Evolutionary conservation across 2,888 invertebrate species (phyloP).

Genomic region (Didymodactylos carnosus): DNA sequence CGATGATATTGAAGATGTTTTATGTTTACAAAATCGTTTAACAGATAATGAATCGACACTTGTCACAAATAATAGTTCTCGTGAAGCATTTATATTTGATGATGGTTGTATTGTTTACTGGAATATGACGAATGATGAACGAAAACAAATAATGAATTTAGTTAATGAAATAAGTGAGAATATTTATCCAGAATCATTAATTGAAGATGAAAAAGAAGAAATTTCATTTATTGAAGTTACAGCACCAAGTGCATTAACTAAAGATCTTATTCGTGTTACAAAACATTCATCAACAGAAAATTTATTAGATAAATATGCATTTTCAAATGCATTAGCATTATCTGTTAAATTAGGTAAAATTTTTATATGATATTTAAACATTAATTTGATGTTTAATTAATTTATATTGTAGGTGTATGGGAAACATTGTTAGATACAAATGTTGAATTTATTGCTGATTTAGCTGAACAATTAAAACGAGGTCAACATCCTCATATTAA

Average conservation of each 20-base stretch:
- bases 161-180: conserved; percentile 6
- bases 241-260: background rate
- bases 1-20: background rate
- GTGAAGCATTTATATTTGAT: conserved; percentile 11
- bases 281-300: background rate
- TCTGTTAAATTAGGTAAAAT: conserved; percentile 4
- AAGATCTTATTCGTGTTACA: conserved; percentile 1
- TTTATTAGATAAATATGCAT: conserved; percentile 8
- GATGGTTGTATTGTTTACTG: conserved; percentile 10
- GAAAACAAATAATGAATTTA: background rate
- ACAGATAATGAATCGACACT: no score
- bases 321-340: conserved; percentile 10
- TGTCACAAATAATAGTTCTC: background rate
- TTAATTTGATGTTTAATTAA: background rate
- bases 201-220: conserved; percentile 6
- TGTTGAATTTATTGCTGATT: conserved; percentile 4
- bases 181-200: conserved; percentile 2
- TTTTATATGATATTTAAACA: background rate
- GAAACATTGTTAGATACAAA: conserved; percentile 3
- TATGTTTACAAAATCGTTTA: conserved; percentile 3
- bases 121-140: conserved; percentile 6
- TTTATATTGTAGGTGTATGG: background rate
- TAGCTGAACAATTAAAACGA: conserved; percentile 3
- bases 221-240: background rate
- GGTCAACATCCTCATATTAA: conserved; percentile 1